Conservation (phyloP, 1,140 invertebrate genomes). For the Hylaeus volcanicus region DNA sequence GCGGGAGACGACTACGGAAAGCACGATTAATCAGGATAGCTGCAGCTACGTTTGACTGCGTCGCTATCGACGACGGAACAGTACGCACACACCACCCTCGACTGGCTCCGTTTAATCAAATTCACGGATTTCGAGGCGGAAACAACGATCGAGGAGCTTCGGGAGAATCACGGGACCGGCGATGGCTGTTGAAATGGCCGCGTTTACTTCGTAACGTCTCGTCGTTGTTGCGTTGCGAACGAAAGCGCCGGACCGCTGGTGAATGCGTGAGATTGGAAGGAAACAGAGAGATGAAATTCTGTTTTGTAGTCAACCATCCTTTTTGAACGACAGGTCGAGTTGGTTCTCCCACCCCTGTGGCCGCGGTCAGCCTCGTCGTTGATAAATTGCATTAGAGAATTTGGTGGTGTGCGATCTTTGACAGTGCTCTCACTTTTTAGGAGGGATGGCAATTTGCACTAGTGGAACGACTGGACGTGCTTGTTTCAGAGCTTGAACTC, state of each 20-base stretch:
- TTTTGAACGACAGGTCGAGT: slow-evolving; percentile 21
- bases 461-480: too few species aligned
- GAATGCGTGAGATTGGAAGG: not conserved
- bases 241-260: not conserved
- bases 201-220: slow-evolving; percentile 39
- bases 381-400: too few species aligned
- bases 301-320: slow-evolving; percentile 3
- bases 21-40: slow-evolving; percentile 34
- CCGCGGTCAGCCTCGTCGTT: too few species aligned
- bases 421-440: too few species aligned
- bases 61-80: not conserved
- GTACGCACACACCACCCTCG: not conserved
- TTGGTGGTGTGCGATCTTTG: too few species aligned
- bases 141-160: slow-evolving; percentile 1
- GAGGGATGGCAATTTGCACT: too few species aligned
- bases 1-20: not conserved
- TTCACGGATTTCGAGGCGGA: slow-evolving; percentile 23
- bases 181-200: slow-evolving; percentile 1
- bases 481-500: too few species aligned
- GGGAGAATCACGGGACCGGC: slow-evolving; percentile 11
- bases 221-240: not conserved
- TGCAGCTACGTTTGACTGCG: slow-evolving; percentile 11
- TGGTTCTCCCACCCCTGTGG: too few species aligned
- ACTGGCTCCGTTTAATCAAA: slow-evolving; percentile 35
- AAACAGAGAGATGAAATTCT: slow-evolving; percentile 20